Evolutionary conservation across 2,888 invertebrate species (phyloP), one percentile per base, ranked within the genome.

Genomic region (Alsophila aescularia): DNA sequence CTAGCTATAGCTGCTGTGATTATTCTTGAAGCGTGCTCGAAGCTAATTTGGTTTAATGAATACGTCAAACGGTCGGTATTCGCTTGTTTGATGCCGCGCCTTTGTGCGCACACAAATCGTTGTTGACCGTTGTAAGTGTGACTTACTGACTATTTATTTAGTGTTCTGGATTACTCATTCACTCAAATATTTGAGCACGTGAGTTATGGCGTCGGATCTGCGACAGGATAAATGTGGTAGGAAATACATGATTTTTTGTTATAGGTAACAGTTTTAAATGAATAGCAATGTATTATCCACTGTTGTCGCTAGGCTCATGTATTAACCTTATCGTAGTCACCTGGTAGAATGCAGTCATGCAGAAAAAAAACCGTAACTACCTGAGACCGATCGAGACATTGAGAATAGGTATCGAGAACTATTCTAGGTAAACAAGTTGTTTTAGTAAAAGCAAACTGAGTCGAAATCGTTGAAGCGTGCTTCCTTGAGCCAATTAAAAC

Each of bases 401-500:
- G 66, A 60, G 56, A 64, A 62, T n/a, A n/a, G 47, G 52, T 55
- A 50, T 57, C 52, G 66, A 60, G 56, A 64, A 62, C 64, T 60
- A 57, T 69, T 69, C 66, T 69, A 65, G 62, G 68, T 72, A 66
- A 61, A 67, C 50, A 52, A 61, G 61, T 62, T 65, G 66, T 68
- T 64, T 61, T 61, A 59, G 61, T 61, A 64, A 52, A 60, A 58
- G 50, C 58, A 16, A 49, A 34, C 18, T 34, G 66, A 72, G 72
- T 75, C 73, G 73, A 69, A 83, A 71, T 79, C 81, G 75, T 73
- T 83, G 79, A 79, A 79, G 85, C 87, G 80, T 83, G 73, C 81
- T 87, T 87, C 87, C 87, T 84, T 75, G 77, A 77, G 78, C 81
- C 81, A 85, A 83, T 85, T 85, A 83, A 82, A 83, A 76, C 77